Percentiles rank a stretch among this genome's conserved stretches.
phyloP scores from a whole-genome alignment of 2,797 vertebrate species.

The Moxostoma hubbsi region DNA sequence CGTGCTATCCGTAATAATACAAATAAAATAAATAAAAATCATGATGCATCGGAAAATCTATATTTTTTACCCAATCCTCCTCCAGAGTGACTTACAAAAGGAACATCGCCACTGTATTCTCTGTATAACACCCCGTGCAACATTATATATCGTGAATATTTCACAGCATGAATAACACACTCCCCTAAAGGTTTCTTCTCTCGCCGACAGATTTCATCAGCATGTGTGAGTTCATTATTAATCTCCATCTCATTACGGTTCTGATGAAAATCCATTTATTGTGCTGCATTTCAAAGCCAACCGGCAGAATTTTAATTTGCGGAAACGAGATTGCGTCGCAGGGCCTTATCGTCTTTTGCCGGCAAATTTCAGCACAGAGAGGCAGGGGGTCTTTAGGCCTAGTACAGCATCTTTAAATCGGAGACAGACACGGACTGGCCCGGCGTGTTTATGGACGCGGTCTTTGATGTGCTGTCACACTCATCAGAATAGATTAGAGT shows the following conservation, averaged over 20 bases:
- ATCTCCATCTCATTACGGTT: neutral
- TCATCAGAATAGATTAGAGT: conserved; percentile 63
- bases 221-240: neutral
- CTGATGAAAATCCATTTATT: neutral
- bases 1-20: no score
- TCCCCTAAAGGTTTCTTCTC: no score
- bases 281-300: conserved; percentile 7
- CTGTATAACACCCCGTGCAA: no score
- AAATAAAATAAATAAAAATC: no score
- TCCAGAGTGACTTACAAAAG: no score
- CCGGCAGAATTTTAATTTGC: conserved; percentile 40
- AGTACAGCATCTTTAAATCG: conserved; percentile 4
- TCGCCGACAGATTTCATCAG: no score
- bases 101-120: no score
- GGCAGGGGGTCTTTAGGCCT: conserved; percentile 19
- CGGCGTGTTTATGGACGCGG: neutral
- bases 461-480: conserved; percentile 34
- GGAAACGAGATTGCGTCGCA: conserved; percentile 12
- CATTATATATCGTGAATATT: no score
- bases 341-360: neutral
- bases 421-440: conserved; percentile 7
- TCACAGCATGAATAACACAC: neutral
- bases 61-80: no score
- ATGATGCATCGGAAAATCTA: no score
- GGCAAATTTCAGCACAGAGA: neutral